phyloP scores from a whole-genome alignment of 2,113 vertebrate genomes.

The Syngnathoides biaculeatus region DNA sequence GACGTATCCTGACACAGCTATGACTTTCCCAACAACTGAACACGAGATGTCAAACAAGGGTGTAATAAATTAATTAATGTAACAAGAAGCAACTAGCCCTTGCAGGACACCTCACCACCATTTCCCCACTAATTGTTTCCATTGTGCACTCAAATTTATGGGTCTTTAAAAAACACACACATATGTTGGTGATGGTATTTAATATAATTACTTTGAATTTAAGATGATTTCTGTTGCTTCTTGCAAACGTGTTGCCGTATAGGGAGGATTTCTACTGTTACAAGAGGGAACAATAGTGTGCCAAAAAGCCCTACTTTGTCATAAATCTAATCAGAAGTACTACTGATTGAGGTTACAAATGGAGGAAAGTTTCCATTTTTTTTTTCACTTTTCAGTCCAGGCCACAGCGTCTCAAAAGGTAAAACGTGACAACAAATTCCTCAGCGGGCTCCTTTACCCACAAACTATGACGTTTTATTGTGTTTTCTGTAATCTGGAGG shows the following conservation, averaged over 20 bases:
- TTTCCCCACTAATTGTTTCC: conserved; percentile 30
- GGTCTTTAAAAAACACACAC: neutral
- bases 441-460: neutral
- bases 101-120: conserved; percentile 32
- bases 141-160: conserved; percentile 25
- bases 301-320: neutral
- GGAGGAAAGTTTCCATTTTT: neutral
- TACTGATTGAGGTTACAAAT: too few relatives aligned
- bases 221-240: conserved; percentile 27
- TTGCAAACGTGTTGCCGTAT: conserved; percentile 42
- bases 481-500: neutral
- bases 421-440: neutral
- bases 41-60: conserved; percentile 6
- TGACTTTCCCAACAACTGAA: conserved; percentile 7
- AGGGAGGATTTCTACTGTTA: neutral
- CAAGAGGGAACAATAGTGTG: neutral
- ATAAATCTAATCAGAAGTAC: too few relatives aligned
- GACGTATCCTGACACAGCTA: conserved; percentile 13
- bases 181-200: conserved; percentile 19
- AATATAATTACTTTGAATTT: conserved; percentile 14
- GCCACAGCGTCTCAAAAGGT: neutral
- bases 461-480: neutral
- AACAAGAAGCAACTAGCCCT: conserved; percentile 27
- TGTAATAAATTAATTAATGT: conserved; percentile 19
- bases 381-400: neutral